phyloP scores from a whole-genome alignment of 2,797 vertebrate genomes.

The Melanotaenia maccullochi region DNA sequence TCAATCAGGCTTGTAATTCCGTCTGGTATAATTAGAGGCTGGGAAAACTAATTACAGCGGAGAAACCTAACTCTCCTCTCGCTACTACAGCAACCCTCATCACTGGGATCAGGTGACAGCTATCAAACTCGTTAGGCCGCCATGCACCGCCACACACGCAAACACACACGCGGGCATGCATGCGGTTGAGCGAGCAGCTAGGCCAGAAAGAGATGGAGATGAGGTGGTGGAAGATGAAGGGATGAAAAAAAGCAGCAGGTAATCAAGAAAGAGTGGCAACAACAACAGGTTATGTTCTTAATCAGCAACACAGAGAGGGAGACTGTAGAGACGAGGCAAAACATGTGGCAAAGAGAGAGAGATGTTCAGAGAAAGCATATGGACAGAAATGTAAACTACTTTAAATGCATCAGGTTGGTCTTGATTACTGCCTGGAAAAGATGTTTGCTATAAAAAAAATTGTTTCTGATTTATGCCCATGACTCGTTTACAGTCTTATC shows the following conservation, averaged over 20 bases:
- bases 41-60: constrained; percentile 89
- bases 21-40: constrained; percentile 88
- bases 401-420: constrained; percentile 66
- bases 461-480: constrained; percentile 63
- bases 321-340: constrained; percentile 31
- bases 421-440: constrained; percentile 71
- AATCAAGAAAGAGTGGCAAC: constrained; percentile 77
- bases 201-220: constrained; percentile 68
- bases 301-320: constrained; percentile 64
- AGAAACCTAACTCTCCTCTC: constrained; percentile 87
- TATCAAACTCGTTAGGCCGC: constrained; percentile 81
- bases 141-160: constrained; percentile 61
- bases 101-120: constrained; percentile 88
- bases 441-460: constrained; percentile 49
- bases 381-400: constrained; percentile 64
- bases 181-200: constrained; percentile 68
- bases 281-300: constrained; percentile 80
- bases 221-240: constrained; percentile 67
- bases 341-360: constrained; percentile 37
- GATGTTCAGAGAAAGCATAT: constrained; percentile 31
- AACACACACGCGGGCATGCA: constrained; percentile 19
- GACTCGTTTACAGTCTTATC: constrained; percentile 34
- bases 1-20: constrained; percentile 89
- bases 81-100: constrained; percentile 84
- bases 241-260: constrained; percentile 72